Base-by-base conservation (phyloP, 2,888 invertebrate species). In the Nomada lathburiana region DNA sequence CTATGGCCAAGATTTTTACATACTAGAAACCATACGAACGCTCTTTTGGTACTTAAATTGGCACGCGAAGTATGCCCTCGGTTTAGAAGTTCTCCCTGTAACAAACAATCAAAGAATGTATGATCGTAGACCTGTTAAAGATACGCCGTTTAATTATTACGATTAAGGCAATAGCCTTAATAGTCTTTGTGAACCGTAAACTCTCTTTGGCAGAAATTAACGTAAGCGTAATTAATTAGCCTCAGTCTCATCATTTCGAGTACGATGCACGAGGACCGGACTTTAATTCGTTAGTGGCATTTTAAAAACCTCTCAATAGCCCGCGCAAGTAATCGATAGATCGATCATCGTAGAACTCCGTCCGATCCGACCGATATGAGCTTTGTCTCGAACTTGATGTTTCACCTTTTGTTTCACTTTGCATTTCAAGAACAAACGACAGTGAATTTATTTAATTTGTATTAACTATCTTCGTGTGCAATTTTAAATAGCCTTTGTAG, bases 161-260 rank as follows among this genome's bases (percentile, higher is more conserved):
- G 44, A 70, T 65, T 59, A 60, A 74, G 80, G 81, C 73, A 70
- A 44, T 72, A 83, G 76, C 83, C 69, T 42, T 76, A 55, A 62
- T 76, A 60, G 60, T 50, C 65, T 76, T 62, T 62, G 62, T 59
- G 71, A 73, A 71, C 55, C 53, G 60, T 83, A 70, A 82, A 78
- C 23, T 71, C 63, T 67, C 57, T 69, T 75, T 81, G 83, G 77
- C 79, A 87, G 73, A 87, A 77, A 80, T 85, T 57, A 87, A 83
- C 83, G 64, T 87, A 86, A 87, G 87, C 86, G 87, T 87, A 87
- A 53, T 85, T 79, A 74, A 77, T 87, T 74, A 73, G 79, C 76
- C 57, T 84, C 86, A 80, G 84, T 84, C 80, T 82, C 80, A 74
- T 50, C 60, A 53, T 81, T 69, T 68, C 62, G 55, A 78, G 62